A percentile compares a stretch with the other conserved stretches of the same genome.
phyloP scores from a whole-genome alignment of 2,888 invertebrate species.

The Leucophora obtusa region DNA sequence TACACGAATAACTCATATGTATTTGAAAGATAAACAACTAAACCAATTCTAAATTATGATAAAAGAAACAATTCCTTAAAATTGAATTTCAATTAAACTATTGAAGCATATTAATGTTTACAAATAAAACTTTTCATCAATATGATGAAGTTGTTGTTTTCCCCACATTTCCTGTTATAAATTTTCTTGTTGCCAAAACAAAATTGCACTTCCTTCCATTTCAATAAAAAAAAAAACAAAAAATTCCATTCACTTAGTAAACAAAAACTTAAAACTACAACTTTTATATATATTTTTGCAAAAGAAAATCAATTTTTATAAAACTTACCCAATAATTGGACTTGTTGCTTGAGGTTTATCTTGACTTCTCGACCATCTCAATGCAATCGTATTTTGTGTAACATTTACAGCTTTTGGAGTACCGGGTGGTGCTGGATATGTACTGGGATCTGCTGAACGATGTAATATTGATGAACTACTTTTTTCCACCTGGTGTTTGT shows the following conservation, averaged over 20 bases:
- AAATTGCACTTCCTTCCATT: not conserved
- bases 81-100: too few species aligned
- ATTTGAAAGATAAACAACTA: too few species aligned
- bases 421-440: constrained; percentile 86
- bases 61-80: too few species aligned
- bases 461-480: constrained; percentile 81
- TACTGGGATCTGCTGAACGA: constrained; percentile 85
- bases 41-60: too few species aligned
- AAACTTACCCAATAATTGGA: constrained; percentile 77
- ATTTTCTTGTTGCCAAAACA: not conserved
- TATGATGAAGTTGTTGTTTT: not conserved
- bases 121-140: too few species aligned
- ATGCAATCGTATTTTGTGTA: constrained; percentile 82
- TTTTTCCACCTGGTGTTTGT: constrained; percentile 76
- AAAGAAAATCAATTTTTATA: not conserved
- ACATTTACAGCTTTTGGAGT: constrained; percentile 84
- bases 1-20: too few species aligned
- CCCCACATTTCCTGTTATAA: not conserved
- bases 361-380: constrained; percentile 83
- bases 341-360: constrained; percentile 79
- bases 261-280: not conserved
- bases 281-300: too few species aligned
- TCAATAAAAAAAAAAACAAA: not conserved
- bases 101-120: too few species aligned
- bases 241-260: not conserved